Conservation (phyloP, 2,113 vertebrate genomes). For the Agelaius phoeniceus region DNA sequence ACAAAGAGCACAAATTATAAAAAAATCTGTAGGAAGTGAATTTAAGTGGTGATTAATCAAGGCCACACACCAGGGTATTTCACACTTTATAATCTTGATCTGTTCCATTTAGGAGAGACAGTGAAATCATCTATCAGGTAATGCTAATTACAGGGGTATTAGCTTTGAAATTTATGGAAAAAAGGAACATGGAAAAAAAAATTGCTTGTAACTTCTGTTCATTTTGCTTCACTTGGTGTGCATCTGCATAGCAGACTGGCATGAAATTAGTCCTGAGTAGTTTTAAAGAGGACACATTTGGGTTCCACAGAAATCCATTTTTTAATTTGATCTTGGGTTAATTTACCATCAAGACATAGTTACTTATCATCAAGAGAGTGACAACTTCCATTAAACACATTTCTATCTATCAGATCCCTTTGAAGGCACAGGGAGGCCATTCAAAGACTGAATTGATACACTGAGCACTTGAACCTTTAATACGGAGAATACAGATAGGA, state of each 20-base stretch:
- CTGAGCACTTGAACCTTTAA: not conserved
- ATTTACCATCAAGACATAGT: not conserved
- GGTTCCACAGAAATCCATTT: not conserved
- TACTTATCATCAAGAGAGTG: not conserved
- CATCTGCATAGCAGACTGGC: not conserved
- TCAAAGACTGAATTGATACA: not conserved
- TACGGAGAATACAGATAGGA: not conserved
- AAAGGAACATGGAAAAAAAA: not conserved
- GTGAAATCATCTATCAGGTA: not conserved
- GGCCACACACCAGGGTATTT: not conserved
- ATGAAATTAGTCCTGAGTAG: not conserved
- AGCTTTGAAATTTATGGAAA: not conserved
- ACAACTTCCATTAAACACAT: not conserved
- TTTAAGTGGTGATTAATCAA: constrained; percentile 1
- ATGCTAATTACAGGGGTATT: not conserved
- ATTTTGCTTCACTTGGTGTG: not conserved
- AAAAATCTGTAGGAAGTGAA: not conserved
- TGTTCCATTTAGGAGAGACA: not conserved
- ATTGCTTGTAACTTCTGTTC: not conserved
- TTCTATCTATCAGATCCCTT: not conserved
- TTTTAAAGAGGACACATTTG: not conserved
- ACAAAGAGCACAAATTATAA: not conserved
- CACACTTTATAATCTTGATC: not conserved
- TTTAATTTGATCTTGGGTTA: not conserved
- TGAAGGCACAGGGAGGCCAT: not conserved